Conservation (phyloP, 2,888 invertebrate species). For the Scaptomyza flava region DNA sequence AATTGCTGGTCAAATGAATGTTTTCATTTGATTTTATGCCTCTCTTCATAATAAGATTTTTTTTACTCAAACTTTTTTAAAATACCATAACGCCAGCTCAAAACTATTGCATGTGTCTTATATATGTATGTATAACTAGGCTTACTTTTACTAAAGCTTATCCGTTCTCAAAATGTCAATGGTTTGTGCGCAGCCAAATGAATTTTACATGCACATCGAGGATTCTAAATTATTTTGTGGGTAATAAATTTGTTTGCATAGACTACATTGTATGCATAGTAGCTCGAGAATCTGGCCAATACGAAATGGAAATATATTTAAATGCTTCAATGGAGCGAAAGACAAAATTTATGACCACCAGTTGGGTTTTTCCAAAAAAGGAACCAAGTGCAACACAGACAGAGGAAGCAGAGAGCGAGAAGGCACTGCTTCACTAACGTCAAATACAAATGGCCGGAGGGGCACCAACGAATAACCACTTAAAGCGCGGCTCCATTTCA, state of each 20-base stretch:
- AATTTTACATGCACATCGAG: slow-evolving; percentile 31
- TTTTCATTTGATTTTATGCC: slow-evolving; percentile 16
- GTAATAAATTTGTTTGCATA: slow-evolving; percentile 58
- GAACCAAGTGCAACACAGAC: background rate
- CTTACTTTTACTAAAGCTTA: slow-evolving; percentile 6
- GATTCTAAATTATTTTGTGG: slow-evolving; percentile 52
- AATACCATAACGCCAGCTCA: slow-evolving; percentile 1
- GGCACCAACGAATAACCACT: slow-evolving; percentile 24
- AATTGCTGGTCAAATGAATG: slow-evolving; percentile 19
- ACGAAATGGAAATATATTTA: slow-evolving; percentile 63
- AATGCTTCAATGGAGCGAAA: slow-evolving; percentile 48
- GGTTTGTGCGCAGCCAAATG: slow-evolving; percentile 32
- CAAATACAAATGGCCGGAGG: slow-evolving; percentile 51
- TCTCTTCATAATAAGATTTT: too few relatives aligned
- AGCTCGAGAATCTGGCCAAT: slow-evolving; percentile 38
- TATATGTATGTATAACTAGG: slow-evolving; percentile 3
- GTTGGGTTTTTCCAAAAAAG: background rate
- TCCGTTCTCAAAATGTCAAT: slow-evolving; percentile 46
- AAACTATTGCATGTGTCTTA: slow-evolving; percentile 30
- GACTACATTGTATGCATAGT: slow-evolving; percentile 12
- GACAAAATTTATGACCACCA: slow-evolving; percentile 55
- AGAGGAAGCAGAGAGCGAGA: background rate
- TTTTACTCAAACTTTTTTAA: too few relatives aligned
- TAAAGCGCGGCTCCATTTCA: slow-evolving; percentile 46
- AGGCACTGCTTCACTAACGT: slow-evolving; percentile 35